Percentiles rank a stretch among this genome's conserved stretches.
phyloP scores from a whole-genome alignment of 1,140 invertebrate species.

The Stegodyphus mimosarum region DNA sequence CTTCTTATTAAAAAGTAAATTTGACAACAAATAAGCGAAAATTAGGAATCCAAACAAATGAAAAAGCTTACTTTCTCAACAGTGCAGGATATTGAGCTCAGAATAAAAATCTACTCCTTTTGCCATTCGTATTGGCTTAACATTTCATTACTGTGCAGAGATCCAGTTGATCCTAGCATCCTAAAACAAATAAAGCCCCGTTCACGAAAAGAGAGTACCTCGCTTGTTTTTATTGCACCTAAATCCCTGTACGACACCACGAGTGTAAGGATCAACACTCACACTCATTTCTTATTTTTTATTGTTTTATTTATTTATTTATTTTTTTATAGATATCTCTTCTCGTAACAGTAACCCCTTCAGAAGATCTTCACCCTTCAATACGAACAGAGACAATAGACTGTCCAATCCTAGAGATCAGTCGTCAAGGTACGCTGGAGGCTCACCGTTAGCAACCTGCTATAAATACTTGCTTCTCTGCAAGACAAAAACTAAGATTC shows the following conservation, averaged over 20 bases:
- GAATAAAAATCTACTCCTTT: not conserved
- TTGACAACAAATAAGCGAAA: no score
- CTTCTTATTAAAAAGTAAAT: no score
- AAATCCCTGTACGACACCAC: not conserved
- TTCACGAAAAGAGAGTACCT: not conserved
- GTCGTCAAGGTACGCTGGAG: constrained; percentile 24
- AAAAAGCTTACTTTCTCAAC: no score
- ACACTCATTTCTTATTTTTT: constrained; percentile 17
- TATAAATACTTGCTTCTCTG: constrained; percentile 15
- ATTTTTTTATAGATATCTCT: no score
- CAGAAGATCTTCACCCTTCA: not conserved
- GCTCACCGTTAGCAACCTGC: not conserved
- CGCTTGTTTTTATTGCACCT: constrained; percentile 37
- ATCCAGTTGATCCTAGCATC: constrained; percentile 12
- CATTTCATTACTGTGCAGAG: constrained; percentile 18
- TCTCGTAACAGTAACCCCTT: not conserved
- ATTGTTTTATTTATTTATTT: not conserved
- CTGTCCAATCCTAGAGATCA: constrained; percentile 38
- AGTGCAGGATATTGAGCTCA: not conserved
- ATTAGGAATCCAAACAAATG: no score
- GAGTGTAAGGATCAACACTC: constrained; percentile 36
- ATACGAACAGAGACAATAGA: not conserved
- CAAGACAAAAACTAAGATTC: not conserved
- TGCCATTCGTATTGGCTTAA: constrained; percentile 22
- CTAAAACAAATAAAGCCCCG: constrained; percentile 33